Evolutionary conservation across 2,113 vertebrate species (phyloP).

Genomic region (Ptyas mucosa): DNA sequence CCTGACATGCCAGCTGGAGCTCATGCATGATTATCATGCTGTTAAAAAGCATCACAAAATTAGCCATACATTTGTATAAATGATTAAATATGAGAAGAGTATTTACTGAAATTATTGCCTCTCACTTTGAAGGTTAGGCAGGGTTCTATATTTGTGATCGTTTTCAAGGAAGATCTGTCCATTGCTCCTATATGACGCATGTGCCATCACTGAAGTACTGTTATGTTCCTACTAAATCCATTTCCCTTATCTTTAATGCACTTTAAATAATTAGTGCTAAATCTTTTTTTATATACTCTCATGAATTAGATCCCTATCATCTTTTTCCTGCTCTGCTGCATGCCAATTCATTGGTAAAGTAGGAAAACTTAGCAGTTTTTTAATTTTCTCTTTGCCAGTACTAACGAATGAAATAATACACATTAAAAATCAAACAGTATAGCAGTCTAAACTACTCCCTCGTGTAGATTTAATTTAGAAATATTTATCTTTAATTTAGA

Average conservation of each 20-base stretch:
- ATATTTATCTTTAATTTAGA: neutral
- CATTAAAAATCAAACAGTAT: neutral
- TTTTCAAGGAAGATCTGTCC: neutral
- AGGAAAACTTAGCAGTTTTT: neutral
- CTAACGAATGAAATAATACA: neutral
- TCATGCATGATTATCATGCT: neutral
- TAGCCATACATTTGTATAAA: neutral
- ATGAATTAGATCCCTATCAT: neutral
- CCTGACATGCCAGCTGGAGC: neutral
- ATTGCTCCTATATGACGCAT: neutral
- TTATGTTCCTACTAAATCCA: neutral
- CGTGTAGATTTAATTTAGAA: neutral
- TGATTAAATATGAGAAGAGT: neutral
- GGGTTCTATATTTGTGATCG: neutral
- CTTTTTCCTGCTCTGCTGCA: neutral
- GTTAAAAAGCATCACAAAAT: neutral
- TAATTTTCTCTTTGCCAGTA: neutral
- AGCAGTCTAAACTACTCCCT: neutral
- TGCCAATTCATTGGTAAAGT: neutral
- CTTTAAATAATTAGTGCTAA: neutral
- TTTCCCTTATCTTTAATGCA: neutral
- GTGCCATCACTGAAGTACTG: neutral
- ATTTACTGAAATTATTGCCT: neutral
- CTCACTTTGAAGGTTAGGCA: neutral
- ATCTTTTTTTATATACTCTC: neutral